Conservation (phyloP, 1,140 invertebrate genomes). For the Pentalonia nigronervosa region DNA sequence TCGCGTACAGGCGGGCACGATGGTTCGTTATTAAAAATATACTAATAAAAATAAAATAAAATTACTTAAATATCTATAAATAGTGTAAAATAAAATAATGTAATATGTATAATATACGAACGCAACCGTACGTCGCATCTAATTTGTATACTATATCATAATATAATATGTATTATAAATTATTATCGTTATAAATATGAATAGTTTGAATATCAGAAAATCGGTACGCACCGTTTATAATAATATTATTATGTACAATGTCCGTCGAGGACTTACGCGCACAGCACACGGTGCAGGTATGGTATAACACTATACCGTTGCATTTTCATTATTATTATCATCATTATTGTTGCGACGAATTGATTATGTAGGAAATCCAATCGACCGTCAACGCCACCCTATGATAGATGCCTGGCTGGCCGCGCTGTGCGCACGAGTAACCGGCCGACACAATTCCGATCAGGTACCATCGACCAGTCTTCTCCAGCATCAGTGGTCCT, state of each 20-base stretch:
- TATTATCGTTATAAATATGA: constrained; percentile 17
- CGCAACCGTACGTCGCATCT: not conserved
- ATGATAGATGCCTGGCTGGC: constrained; percentile 94
- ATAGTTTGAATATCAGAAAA: constrained; percentile 15
- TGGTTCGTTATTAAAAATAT: not conserved
- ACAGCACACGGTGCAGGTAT: not conserved
- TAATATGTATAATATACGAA: constrained; percentile 11
- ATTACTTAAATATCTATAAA: constrained; percentile 1
- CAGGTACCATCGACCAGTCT: constrained; percentile 84
- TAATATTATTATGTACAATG: not conserved
- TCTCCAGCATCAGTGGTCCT: constrained; percentile 87
- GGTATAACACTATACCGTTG: not conserved
- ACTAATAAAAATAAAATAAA: constrained; percentile 1
- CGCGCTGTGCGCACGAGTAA: constrained; percentile 89
- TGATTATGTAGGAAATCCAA: constrained; percentile 74
- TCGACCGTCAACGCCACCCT: constrained; percentile 91
- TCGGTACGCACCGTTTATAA: not conserved
- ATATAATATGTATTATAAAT: not conserved
- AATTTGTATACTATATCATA: not conserved
- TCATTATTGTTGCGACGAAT: constrained; percentile 59
- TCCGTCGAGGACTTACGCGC: not conserved
- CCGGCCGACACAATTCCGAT: constrained; percentile 92
- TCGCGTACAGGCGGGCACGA: not conserved
- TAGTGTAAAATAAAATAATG: constrained; percentile 23
- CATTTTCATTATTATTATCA: too few relatives aligned